Evolutionary conservation across 2,113 vertebrate species (phyloP), one percentile per base, ranked within the genome.

Genomic region (Lophius piscatorius): DNA sequence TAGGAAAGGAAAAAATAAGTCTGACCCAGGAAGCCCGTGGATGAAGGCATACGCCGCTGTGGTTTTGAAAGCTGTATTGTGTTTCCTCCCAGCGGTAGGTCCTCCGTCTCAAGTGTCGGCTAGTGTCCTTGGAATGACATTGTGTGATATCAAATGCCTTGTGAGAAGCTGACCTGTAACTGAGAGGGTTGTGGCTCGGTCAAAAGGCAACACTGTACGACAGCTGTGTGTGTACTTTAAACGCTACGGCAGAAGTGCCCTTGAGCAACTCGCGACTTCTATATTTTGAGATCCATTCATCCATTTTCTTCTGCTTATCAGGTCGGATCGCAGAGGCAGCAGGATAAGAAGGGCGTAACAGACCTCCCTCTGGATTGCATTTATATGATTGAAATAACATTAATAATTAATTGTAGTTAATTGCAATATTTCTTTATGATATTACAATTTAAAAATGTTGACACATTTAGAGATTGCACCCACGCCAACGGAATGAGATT

Each of bases 111-210:
- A 4, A 36, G 41, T 48, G 36, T 39, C 46, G 59, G 14, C 57
- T 13, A 7, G 63, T 64, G 76, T 74, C 82, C 82, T 85, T 82
- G 71, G 64, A 63, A 78, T 80, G 80, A 82, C 82, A 82, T 82
- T 83, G 78, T 55, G 68, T 61, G 74, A 78, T 75, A 84, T 85
- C 74, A 71, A 74, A 77, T 80, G 61, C 29, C 75, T 79, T 58
- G 77, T 67, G 54, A 70, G 73, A 46, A 7, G 26, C 63, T 40
- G 56, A 59, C 70, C 41, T 73, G 70, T 60, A 78, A 75, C 39
- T 23, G 76, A 85, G 71, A 80, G 49, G 31, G 31, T 70, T 41
- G 56, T 48, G 24, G 57, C 54, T 47, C n/a, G 58, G 57, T 63
- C 68, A 49, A 7, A 11, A 39, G 40, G 60, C 50, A 26, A 50